Evolutionary conservation across 2,888 invertebrate species (phyloP), one percentile per base, ranked within the genome.

Genomic region (Imbricaverruca yamaguchii): DNA sequence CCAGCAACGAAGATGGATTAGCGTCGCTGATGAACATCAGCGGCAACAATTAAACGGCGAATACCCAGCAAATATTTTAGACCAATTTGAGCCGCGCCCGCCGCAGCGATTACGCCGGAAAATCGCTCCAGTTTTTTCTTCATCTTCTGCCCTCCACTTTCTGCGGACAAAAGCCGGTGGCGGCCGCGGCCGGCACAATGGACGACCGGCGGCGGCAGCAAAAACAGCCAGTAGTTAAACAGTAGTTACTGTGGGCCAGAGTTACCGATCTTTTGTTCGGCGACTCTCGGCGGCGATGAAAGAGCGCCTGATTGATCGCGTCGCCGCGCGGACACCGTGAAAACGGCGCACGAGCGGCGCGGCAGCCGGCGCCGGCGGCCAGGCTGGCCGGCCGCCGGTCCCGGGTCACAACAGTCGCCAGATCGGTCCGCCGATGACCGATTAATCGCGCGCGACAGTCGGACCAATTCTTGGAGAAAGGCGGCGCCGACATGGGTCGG

Each of bases 21-120:
- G 6, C 13, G 53, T 11, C 39, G 15, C 18, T 21, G 53, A 53
- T 53, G 53, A 53, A 74, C 11, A 53, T 53, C 74, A 74, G 53
- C 74, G 15, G 18, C 23, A 53, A 53, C 74, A 74, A 74, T 74
- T 74, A 74, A 53, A 74, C 23, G 53, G 53, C 23, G 53, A 53
- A 53, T 53, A 74, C 53, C 74, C 53, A 74, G 53, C 74, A 74
- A 74, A 74, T 74, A 74, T 74, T 74, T 74, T 53, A 74, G 74
- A 74, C 53, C 74, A 53, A 53, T 74, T 74, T 53, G 53, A 74
- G 53, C 53, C 74, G 74, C 39, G 39, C 39, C 39, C 39, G 53
- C 53, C 39, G 25, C 74, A 18, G 15, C 53, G 53, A 74, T 74
- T 74, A 74, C 74, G 3, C 15, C 15, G 53, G 74, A 74, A 74